phyloP scores from a whole-genome alignment of 2,113 vertebrate genomes.

The Amia ocellicauda region DNA sequence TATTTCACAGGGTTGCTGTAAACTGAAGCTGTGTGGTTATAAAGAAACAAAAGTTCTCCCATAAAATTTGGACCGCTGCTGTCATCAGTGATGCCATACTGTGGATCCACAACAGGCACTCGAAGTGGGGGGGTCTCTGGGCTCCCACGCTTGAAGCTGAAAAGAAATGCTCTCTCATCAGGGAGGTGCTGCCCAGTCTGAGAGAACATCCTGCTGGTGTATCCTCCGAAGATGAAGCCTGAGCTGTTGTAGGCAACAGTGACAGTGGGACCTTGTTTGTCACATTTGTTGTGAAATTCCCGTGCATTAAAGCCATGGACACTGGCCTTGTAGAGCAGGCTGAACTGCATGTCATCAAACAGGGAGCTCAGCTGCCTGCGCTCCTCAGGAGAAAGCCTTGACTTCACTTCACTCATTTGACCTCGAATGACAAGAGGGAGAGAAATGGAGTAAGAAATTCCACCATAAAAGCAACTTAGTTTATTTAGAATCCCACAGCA shows the following conservation, averaged over 20 bases:
- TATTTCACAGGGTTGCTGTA: conserved; percentile 19
- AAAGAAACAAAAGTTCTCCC: conserved; percentile 35
- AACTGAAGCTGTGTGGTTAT: not conserved
- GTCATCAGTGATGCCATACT: conserved; percentile 27
- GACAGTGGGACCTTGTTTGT: conserved; percentile 18
- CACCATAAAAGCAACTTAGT: too few relatives aligned
- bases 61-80: conserved; percentile 27
- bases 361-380: not conserved
- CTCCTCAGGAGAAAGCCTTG: not conserved
- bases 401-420: conserved; percentile 3
- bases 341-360: not conserved
- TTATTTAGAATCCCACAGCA: too few relatives aligned
- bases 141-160: conserved; percentile 20
- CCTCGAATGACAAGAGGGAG: too few relatives aligned
- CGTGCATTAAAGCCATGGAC: conserved; percentile 10
- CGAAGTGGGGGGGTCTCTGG: conserved; percentile 12
- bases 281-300: conserved; percentile 14
- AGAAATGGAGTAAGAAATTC: too few relatives aligned
- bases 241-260: conserved; percentile 14
- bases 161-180: conserved; percentile 32
- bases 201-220: conserved; percentile 5
- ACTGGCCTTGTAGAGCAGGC: conserved; percentile 14
- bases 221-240: conserved; percentile 21
- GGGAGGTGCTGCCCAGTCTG: not conserved
- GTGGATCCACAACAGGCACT: conserved; percentile 15